These are phyloP conservation scores for Drosophila mimetica DNA, from an alignment of 2,888 invertebrate genomes.

Conservation along the genomic window DNA sequence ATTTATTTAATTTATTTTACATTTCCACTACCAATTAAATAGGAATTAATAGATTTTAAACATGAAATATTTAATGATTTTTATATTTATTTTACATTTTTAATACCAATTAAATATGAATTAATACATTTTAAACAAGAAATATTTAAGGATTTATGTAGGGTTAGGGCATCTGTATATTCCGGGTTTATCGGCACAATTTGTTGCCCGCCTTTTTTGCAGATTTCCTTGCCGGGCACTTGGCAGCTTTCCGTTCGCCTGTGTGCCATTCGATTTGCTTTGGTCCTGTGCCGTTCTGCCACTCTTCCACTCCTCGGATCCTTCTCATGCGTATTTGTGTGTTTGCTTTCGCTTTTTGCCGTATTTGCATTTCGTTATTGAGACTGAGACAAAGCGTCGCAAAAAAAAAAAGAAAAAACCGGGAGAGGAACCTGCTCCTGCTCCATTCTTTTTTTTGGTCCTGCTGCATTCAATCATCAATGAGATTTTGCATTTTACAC, in stretches of 20 bases:
- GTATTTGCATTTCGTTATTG: constrained; percentile 79
- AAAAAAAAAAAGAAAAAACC: too few relatives aligned
- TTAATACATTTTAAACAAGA: too few relatives aligned
- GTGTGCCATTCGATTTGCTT: constrained; percentile 53
- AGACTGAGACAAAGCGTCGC: constrained; percentile 73
- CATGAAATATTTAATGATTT: too few relatives aligned
- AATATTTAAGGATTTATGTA: too few relatives aligned
- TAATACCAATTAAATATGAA: too few relatives aligned
- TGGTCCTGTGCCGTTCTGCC: constrained; percentile 39
- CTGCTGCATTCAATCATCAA: constrained; percentile 72
- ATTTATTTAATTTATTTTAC: too few relatives aligned
- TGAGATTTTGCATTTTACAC: constrained; percentile 72
- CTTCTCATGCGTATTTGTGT: constrained; percentile 54
- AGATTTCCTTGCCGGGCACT: constrained; percentile 52
- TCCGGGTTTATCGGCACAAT: constrained; percentile 17
- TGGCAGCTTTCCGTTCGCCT: constrained; percentile 57
- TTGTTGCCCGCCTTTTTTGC: constrained; percentile 20
- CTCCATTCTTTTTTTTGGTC: constrained; percentile 2
- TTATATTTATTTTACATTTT: too few relatives aligned
- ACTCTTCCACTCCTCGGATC: constrained; percentile 14
- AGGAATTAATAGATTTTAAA: too few relatives aligned
- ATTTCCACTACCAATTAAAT: too few relatives aligned
- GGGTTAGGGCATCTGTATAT: constrained; percentile 25
- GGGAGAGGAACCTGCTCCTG: constrained; percentile 28
- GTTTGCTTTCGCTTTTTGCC: constrained; percentile 69